These are phyloP conservation scores for Streptopelia turtur DNA, from an alignment of 2,797 vertebrate genomes.

Conservation along the genomic window DNA sequence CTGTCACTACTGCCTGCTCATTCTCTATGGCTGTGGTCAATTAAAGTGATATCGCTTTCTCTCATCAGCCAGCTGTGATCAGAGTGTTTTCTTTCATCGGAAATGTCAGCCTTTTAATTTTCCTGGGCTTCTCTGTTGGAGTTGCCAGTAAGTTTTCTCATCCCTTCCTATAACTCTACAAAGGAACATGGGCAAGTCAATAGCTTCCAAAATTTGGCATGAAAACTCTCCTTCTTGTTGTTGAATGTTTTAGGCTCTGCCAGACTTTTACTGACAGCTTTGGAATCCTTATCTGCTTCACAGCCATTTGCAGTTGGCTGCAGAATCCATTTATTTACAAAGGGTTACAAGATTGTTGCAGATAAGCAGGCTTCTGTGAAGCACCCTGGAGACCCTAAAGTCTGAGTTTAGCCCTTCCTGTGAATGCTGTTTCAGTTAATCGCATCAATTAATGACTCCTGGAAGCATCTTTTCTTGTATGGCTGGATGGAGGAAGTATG, in stretches of 20 bases:
- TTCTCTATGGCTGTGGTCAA: neutral
- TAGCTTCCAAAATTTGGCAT: neutral
- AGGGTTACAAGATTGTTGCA: neutral
- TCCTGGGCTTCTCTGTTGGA: neutral
- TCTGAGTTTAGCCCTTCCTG: neutral
- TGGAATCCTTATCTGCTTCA: neutral
- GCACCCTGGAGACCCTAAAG: neutral
- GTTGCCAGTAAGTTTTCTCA: neutral
- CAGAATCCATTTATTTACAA: neutral
- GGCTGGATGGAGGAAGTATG: neutral
- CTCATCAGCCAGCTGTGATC: neutral
- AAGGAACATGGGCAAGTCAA: neutral
- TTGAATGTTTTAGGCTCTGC: neutral
- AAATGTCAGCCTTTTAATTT: neutral
- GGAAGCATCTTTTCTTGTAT: neutral
- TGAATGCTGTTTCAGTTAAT: neutral
- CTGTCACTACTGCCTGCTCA: neutral
- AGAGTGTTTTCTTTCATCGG: constrained; percentile 5
- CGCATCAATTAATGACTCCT: neutral
- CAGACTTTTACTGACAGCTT: neutral
- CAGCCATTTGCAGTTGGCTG: neutral
- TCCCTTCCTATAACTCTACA: neutral
- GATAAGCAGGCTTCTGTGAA: neutral
- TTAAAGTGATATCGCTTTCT: neutral
- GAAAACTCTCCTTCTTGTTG: neutral